Evolutionary conservation across 1,140 invertebrate genomes (phyloP).

Genomic region (Caenorhabditis latens): DNA sequence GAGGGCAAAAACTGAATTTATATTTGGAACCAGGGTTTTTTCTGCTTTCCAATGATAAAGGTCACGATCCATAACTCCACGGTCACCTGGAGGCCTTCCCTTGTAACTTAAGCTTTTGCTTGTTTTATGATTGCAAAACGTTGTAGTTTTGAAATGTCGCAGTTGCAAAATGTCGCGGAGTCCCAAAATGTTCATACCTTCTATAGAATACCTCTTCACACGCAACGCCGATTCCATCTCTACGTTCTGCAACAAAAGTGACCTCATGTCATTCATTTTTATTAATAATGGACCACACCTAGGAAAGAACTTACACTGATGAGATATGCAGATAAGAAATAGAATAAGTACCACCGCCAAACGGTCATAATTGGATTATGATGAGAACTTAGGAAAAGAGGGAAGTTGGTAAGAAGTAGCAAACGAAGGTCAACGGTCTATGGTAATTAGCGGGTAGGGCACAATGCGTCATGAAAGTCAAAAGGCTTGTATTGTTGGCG

Average conservation of each 20-base stretch:
- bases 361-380: conserved; percentile 48
- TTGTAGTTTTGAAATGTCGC: too few species aligned
- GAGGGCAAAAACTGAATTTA: too few species aligned
- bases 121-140: too few species aligned
- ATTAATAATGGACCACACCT: neutral
- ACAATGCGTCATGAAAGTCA: conserved; percentile 40
- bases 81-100: too few species aligned
- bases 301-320: conserved; percentile 10
- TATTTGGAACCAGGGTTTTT: too few species aligned
- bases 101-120: too few species aligned
- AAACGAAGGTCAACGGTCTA: conserved; percentile 45
- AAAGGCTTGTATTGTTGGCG: conserved; percentile 43
- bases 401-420: conserved; percentile 1
- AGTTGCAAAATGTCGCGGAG: too few species aligned
- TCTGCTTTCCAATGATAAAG: too few species aligned
- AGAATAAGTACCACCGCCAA: conserved; percentile 33
- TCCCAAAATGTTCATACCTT: conserved; percentile 8
- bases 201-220: conserved; percentile 42
- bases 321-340: conserved; percentile 27
- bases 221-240: conserved; percentile 7
- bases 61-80: too few species aligned
- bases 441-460: conserved; percentile 44
- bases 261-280: neutral
- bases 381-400: conserved; percentile 9
- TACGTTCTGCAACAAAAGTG: conserved; percentile 7